Evolutionary conservation across 2,113 vertebrate species (phyloP).

Genomic region (Notechis scutatus): DNA sequence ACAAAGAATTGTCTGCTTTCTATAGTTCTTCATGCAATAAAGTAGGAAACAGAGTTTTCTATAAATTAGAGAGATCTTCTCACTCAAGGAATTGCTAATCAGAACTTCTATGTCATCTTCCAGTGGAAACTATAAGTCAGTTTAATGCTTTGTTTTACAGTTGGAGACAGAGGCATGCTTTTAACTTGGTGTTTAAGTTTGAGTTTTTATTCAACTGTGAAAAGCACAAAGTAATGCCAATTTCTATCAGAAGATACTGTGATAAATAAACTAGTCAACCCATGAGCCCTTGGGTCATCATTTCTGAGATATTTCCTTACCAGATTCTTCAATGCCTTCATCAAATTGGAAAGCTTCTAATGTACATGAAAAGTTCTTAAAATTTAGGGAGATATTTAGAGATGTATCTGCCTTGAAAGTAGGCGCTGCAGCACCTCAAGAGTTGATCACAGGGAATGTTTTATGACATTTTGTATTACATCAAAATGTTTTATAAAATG

Average conservation of each 20-base stretch:
- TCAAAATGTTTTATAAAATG: neutral
- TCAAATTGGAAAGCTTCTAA: neutral
- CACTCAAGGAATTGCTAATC: slow-evolving; percentile 30
- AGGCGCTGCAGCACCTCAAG: neutral
- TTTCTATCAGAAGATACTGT: neutral
- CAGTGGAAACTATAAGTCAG: neutral
- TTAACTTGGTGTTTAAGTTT: neutral
- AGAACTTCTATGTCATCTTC: neutral
- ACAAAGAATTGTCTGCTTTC: slow-evolving; percentile 28
- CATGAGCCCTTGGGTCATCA: neutral
- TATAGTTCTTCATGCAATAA: slow-evolving; percentile 33
- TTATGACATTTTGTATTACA: neutral
- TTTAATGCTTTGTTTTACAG: neutral
- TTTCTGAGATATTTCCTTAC: neutral
- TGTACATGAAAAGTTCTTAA: neutral
- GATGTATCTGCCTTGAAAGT: neutral
- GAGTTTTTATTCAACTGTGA: neutral
- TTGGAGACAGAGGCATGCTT: neutral
- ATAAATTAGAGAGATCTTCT: slow-evolving; percentile 12
- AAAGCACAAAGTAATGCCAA: neutral
- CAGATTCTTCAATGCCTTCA: neutral
- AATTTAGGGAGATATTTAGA: neutral
- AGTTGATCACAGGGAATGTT: neutral
- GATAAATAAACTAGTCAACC: neutral
- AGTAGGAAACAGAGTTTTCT: slow-evolving; percentile 57